These are phyloP conservation scores for Limnodromus scolopaceus DNA, from an alignment of 2,797 vertebrate species.

Conservation along the genomic window DNA sequence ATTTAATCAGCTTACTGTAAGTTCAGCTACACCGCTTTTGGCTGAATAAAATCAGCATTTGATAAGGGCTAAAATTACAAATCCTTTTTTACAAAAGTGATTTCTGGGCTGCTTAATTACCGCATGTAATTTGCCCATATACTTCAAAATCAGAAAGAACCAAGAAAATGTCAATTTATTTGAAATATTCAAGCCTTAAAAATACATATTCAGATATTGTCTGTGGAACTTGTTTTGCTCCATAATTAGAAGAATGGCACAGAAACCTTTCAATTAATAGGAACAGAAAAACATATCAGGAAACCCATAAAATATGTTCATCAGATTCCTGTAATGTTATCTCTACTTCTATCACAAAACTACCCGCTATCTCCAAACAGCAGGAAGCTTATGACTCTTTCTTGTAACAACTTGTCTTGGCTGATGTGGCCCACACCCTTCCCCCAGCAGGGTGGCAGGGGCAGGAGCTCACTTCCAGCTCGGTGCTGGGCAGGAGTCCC, in stretches of 20 bases:
- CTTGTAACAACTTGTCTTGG: not conserved
- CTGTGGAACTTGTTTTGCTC: not conserved
- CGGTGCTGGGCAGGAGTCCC: not conserved
- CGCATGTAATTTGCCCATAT: not conserved
- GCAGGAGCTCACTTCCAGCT: not conserved
- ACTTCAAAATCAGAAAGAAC: not conserved
- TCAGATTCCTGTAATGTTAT: conserved; percentile 5
- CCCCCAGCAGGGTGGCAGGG: not conserved
- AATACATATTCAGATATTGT: not conserved
- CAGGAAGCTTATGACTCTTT: conserved; percentile 46
- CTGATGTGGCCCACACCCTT: not conserved
- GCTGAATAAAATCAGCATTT: not conserved
- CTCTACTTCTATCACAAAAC: conserved; percentile 20
- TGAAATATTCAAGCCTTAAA: not conserved
- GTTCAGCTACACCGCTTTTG: not conserved
- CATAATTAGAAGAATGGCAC: not conserved
- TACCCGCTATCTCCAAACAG: not conserved
- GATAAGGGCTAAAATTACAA: not conserved
- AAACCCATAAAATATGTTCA: conserved; percentile 10
- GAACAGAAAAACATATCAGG: not conserved
- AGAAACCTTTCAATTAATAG: conserved; percentile 6
- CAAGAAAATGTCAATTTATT: not conserved
- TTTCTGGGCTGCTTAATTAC: not conserved
- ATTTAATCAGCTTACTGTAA: not conserved
- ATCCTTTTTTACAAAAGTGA: not conserved